Base-by-base conservation (phyloP, 2,888 invertebrate species). In the Clunio marinus region DNA sequence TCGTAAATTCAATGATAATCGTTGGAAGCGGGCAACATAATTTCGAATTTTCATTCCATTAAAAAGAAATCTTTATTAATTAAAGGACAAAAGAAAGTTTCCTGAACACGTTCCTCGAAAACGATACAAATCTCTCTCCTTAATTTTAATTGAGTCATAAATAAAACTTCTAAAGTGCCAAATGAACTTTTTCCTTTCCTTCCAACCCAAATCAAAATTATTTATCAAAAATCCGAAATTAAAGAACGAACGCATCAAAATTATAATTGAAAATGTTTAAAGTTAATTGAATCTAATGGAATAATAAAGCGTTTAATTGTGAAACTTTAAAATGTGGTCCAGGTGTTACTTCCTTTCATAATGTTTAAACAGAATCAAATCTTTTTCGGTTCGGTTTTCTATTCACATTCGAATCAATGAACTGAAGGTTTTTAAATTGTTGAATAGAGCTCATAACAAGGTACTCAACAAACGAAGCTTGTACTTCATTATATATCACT, bases 381-480 rank as follows among this genome's bases (percentile, higher is more conserved):
- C n/a, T 4, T 32, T 32, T 32, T 4, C 5, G 5, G 10, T 32
- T 32, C 10, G 4, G 32, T 8, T 5, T 63, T 45, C 35, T 24
- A 37, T 63, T 37, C 63, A 63, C 51, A n/a, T n/a, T n/a, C n/a
- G n/a, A n/a, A n/a, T 51, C 35, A 32, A 32, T 32, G 35, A 32
- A 32, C 35, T 32, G 51, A 25, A 20, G 62, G 20, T n/a, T 22
- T 5, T 65, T 51, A 17, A 55, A 55, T 63, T 13, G 45, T n/a
- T 66, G 66, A 66, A 66, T 66, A 66, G 66, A 46, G 46, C 28
- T 46, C 46, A 66, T 66, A 51, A 66, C 66, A 66, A 66, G 66
- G 55, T 27, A 66, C 66, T 66, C 66, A 28, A 55, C 51, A 32
- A 25, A 15, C 51, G 15, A 20, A 51, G 45, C 51, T 22, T 51